Evolutionary conservation across 2,113 vertebrate genomes (phyloP), one percentile per base, ranked within the genome.

Genomic region (Cephalopterus ornatus): DNA sequence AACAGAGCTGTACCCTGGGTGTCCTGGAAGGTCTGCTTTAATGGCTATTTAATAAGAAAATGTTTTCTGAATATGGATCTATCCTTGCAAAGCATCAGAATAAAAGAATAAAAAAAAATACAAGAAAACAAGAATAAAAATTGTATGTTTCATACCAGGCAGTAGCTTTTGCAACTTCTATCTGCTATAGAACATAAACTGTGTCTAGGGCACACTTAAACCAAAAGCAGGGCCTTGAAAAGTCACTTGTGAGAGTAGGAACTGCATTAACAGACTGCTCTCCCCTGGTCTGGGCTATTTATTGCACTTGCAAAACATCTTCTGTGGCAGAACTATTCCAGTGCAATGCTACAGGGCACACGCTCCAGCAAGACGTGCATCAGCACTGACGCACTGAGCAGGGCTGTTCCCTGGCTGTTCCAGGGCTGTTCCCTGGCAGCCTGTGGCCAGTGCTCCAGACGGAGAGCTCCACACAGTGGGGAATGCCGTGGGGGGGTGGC

Each of bases 91-190:
- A 78, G 23, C 41, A 78, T 42, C 14, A 44, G 21, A 67, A 61
- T 21, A 85, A 78, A 74, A 52, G 6, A 78, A 66, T 58, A 8
- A 32, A 20, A 56, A 42, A 26, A 26, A 33, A 62, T 13, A 3
- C 26, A 41, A 55, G 14, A 24, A 41, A 8, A 24, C 32, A 67
- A n/a, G n/a, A n/a, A 42, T 26, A 50, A 42, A 42, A 62, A 49
- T 23, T 2, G 10, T 7, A 8, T 16, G 6, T 71, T 6, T 66
- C 33, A 13, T 22, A 77, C 39, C 50, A 35, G 1, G 0, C 41
- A 56, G n/a, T 30, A 49, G 33, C 46, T 93, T 93, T 78, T 42
- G 14, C 19, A 72, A 42, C 13, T 73, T 44, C 37, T 30, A 41
- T 22, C 50, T 24, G 16, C 75, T 62, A 4, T 0, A 80, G 68